Evolutionary conservation across 1,140 invertebrate species (phyloP).

Genomic region (fruit fly (Drosophila melanogaster)): DNA sequence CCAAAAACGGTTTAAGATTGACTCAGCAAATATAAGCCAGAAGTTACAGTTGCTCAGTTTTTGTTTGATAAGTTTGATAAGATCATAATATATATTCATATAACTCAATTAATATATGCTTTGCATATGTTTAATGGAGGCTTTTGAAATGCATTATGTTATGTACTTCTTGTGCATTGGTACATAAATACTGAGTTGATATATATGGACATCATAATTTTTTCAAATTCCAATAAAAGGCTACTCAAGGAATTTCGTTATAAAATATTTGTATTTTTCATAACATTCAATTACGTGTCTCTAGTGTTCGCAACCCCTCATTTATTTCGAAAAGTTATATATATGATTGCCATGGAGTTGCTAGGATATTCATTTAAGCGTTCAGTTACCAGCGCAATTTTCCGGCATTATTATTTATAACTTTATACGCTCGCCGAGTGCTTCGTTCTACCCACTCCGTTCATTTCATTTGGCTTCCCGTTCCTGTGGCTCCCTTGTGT

Average conservation of each 20-base stretch:
- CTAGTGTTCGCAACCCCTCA: neutral
- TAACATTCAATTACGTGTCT: neutral
- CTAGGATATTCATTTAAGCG: neutral
- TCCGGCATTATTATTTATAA: slow-evolving; percentile 31
- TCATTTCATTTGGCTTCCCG: slow-evolving; percentile 3
- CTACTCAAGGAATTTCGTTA: neutral
- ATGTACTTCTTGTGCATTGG: too few species aligned
- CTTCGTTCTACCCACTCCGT: slow-evolving; percentile 6
- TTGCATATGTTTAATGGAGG: too few species aligned
- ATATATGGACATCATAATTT: neutral
- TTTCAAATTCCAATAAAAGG: neutral
- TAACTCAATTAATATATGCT: too few species aligned
- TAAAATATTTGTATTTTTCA: neutral
- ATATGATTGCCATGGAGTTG: neutral
- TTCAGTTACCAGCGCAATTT: slow-evolving; percentile 7
- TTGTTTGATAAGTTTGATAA: too few species aligned
- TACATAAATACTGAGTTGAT: too few species aligned
- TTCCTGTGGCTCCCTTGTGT: slow-evolving; percentile 9
- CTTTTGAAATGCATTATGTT: too few species aligned
- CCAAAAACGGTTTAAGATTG: too few species aligned
- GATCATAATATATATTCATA: too few species aligned
- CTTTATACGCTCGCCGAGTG: slow-evolving; percentile 25
- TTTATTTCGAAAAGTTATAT: neutral
- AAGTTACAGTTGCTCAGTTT: too few species aligned
- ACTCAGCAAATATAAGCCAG: too few species aligned